These are phyloP conservation scores for Haliclona indistincta DNA, from an alignment of 37 sponge, comb jelly and placozoan genomes.

Conservation along the genomic window DNA sequence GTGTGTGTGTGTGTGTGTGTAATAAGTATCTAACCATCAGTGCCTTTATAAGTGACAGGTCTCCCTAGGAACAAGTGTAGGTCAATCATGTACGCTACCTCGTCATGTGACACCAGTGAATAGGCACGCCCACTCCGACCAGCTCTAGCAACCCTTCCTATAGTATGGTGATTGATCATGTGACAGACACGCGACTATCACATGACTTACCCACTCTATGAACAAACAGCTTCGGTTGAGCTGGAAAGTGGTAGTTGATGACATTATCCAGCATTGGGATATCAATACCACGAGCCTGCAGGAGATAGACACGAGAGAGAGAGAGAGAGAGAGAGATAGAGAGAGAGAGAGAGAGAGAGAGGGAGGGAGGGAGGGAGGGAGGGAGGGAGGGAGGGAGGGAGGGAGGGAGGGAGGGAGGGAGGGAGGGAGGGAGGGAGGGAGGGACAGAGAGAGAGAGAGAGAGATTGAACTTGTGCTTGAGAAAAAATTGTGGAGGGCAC, in stretches of 20 bases:
- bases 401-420: neutral
- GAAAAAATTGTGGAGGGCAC: neutral
- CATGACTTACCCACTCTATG: constrained; percentile 88
- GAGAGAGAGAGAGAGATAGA: neutral
- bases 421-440: neutral
- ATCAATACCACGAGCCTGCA: constrained; percentile 94
- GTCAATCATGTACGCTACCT: constrained; percentile 84
- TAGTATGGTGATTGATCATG: no score
- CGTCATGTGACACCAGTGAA: constrained; percentile 83
- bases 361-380: neutral
- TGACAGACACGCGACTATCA: neutral
- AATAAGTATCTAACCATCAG: neutral
- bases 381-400: neutral
- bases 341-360: neutral
- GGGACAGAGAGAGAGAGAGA: no score
- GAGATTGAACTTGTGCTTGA: no score
- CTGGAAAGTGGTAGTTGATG: constrained; percentile 93
- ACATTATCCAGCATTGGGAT: constrained; percentile 96
- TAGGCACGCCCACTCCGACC: constrained; percentile 92
- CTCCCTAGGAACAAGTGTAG: constrained; percentile 86
- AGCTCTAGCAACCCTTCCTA: constrained; percentile 95
- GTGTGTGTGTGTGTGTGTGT: neutral
- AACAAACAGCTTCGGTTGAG: constrained; percentile 93
- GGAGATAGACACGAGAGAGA: neutral
- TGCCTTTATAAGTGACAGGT: constrained; percentile 2